Percentiles rank a stretch among this genome's conserved stretches.
These are phyloP conservation scores for Grus americana DNA, from an alignment of 2,113 vertebrate species.

Conservation along the genomic window DNA sequence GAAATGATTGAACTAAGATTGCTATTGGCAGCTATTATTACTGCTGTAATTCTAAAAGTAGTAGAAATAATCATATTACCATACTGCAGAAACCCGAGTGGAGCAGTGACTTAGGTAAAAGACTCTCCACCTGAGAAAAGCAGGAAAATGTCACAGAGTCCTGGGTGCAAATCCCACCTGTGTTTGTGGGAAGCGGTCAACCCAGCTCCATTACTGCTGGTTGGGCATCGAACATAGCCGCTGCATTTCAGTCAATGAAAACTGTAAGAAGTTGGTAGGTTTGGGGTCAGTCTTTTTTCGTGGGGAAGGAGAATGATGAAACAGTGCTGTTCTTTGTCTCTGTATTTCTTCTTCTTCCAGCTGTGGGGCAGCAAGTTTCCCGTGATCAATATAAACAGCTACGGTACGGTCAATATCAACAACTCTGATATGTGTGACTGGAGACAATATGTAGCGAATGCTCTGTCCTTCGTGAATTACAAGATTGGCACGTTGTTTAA, in stretches of 20 bases:
- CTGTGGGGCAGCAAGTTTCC: background rate
- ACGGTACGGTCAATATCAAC: background rate
- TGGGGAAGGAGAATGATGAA: background rate
- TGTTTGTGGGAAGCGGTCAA: background rate
- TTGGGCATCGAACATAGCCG: background rate
- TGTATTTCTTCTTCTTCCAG: background rate
- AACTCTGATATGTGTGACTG: background rate
- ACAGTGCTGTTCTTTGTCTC: background rate
- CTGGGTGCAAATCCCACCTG: background rate
- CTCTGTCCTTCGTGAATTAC: background rate
- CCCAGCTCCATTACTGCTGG: background rate
- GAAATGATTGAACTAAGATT: background rate
- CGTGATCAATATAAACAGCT: background rate
- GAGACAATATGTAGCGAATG: background rate
- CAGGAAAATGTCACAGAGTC: background rate
- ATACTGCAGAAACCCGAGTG: background rate
- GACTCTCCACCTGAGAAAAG: background rate
- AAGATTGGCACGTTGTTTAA: background rate
- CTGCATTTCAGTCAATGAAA: background rate
- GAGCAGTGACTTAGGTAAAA: background rate
- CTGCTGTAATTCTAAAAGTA: background rate
- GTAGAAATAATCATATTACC: background rate
- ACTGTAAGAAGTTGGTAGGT: background rate
- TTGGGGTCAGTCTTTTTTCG: background rate
- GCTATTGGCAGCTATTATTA: background rate